Percentiles rank a stretch among this genome's conserved stretches.
These are phyloP conservation scores for Sceliomorpha sp. DNA, from an alignment of 2,888 invertebrate genomes.

Conservation along the genomic window DNA sequence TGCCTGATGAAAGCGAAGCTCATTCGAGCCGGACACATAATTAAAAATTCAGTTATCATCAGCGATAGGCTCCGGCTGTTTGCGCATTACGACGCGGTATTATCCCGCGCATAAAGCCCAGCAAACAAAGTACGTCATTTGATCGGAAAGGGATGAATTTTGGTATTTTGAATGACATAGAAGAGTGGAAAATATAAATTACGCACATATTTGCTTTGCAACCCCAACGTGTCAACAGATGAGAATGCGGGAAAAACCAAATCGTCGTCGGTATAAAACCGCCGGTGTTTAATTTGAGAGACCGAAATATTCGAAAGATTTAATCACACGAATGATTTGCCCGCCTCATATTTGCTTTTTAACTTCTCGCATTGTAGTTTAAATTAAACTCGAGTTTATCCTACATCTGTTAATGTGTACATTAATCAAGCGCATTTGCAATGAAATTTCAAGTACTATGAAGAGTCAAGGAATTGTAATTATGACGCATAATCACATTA, in stretches of 20 bases:
- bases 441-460: too few relatives aligned
- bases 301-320: constrained; percentile 70
- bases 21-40: too few relatives aligned
- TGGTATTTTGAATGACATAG: constrained; percentile 20
- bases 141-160: constrained; percentile 21
- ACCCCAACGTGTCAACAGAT: constrained; percentile 6
- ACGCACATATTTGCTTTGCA: constrained; percentile 28
- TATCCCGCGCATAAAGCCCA: too few relatives aligned
- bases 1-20: too few relatives aligned
- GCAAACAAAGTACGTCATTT: constrained; percentile 33
- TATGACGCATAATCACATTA: too few relatives aligned
- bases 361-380: constrained; percentile 4
- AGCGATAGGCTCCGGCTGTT: too few relatives aligned
- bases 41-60: too few relatives aligned
- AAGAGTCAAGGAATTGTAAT: too few relatives aligned
- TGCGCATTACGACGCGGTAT: too few relatives aligned
- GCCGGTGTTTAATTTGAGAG: constrained; percentile 54
- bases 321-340: constrained; percentile 65
- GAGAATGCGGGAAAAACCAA: constrained; percentile 24
- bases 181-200: constrained; percentile 31
- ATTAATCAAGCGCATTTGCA: not conserved
- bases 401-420: too few relatives aligned
- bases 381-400: constrained; percentile 16
- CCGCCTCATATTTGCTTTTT: constrained; percentile 18
- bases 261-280: constrained; percentile 26